Conservation (phyloP, 2,113 vertebrate species). For the Protobothrops mucrosquamatus region DNA sequence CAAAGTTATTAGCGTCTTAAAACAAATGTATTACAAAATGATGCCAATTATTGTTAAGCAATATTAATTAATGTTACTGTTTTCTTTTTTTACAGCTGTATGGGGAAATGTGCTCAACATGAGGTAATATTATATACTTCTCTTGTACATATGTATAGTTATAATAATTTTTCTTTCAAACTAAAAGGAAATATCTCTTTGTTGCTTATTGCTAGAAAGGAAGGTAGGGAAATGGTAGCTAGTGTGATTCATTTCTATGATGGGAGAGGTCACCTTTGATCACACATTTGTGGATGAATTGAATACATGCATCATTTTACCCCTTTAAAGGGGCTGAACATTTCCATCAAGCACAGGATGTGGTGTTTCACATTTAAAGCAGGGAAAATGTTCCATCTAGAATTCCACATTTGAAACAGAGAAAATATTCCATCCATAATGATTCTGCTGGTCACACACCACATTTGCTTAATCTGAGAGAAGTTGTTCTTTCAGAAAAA, state of each 20-base stretch:
- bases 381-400: background rate
- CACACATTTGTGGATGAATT: background rate
- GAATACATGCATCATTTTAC: background rate
- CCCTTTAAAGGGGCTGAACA: background rate
- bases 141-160: background rate
- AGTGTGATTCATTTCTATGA: background rate
- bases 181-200: background rate
- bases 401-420: background rate
- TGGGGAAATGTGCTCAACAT: conserved; percentile 82
- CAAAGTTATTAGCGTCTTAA: background rate
- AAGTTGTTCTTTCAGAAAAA: background rate
- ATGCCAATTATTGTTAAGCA: background rate
- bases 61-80: conserved; percentile 34
- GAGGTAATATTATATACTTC: conserved; percentile 67
- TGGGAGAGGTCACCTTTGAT: background rate
- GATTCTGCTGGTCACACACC: background rate
- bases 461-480: background rate
- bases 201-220: background rate
- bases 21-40: background rate
- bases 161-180: background rate
- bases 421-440: background rate
- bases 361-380: background rate
- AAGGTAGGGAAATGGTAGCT: background rate
- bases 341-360: background rate
- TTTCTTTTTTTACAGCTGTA: conserved; percentile 70